Evolutionary conservation across 2,113 vertebrate genomes (phyloP).

Genomic region (Engystomops pustulosus): DNA sequence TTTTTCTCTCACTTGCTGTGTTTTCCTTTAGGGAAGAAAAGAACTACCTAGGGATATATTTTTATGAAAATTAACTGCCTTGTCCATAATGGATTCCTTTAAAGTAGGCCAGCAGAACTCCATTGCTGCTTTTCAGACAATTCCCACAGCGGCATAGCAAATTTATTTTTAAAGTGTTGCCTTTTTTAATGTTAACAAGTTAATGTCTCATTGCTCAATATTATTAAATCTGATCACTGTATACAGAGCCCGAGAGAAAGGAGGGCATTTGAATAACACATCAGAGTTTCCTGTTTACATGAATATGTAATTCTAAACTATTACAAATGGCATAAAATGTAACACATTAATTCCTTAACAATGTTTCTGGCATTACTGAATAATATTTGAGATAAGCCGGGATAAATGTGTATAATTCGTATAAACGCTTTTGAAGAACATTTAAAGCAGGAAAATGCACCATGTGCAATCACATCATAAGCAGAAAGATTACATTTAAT

Average conservation of each 20-base stretch:
- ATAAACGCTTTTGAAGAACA: conserved; percentile 7
- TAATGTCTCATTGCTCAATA: conserved; percentile 9
- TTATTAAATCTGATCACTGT: neutral
- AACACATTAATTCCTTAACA: conserved; percentile 33
- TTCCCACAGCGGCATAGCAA: conserved; percentile 4
- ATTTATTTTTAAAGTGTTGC: no score
- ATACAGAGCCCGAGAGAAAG: neutral
- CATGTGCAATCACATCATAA: neutral
- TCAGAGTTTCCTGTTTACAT: conserved; percentile 14
- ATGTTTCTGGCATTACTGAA: conserved; percentile 11
- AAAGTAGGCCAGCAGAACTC: conserved; percentile 3
- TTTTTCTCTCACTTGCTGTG: neutral
- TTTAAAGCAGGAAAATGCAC: conserved; percentile 4
- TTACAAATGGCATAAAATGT: conserved; percentile 21
- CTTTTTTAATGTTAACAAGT: neutral
- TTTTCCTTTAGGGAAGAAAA: neutral
- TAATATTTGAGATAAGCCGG: conserved; percentile 24
- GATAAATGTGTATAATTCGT: conserved; percentile 19
- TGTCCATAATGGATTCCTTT: conserved; percentile 18
- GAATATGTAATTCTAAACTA: neutral
- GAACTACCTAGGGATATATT: neutral
- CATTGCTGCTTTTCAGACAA: neutral
- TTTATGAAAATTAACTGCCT: conserved; percentile 15
- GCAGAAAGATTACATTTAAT: conserved; percentile 28
- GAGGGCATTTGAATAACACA: neutral